phyloP scores from a whole-genome alignment of 2,113 vertebrate species.

The Limnothrissa miodon region DNA sequence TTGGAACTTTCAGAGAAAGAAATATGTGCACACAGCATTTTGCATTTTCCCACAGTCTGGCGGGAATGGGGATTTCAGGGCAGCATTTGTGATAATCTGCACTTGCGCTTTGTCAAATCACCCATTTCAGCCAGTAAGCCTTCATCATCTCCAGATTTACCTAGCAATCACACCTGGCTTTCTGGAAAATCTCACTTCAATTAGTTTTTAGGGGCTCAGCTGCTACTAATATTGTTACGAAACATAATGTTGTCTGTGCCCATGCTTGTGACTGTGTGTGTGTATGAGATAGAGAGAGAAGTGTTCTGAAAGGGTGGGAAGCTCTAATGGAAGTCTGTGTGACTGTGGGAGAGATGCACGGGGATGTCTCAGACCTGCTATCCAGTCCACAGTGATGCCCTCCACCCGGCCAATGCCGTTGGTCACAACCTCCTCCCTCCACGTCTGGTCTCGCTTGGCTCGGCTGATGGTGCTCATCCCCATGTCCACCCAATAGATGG shows the following conservation, averaged over 20 bases:
- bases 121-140: conserved; percentile 1
- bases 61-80: neutral
- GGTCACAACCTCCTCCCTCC: conserved; percentile 87
- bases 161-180: conserved; percentile 5
- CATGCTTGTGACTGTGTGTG: neutral
- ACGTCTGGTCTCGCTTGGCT: conserved; percentile 86
- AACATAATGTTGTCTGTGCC: neutral
- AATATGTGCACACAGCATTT: neutral
- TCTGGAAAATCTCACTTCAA: neutral
- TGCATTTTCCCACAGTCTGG: neutral
- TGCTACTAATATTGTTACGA: neutral
- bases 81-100: neutral
- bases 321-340: neutral
- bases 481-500: conserved; percentile 93
- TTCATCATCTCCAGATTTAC: conserved; percentile 8
- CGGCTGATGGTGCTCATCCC: conserved; percentile 87
- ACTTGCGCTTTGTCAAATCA: neutral
- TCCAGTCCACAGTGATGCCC: conserved; percentile 88
- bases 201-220: neutral
- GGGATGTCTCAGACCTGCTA: conserved; percentile 69
- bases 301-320: neutral
- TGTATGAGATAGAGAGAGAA: neutral
- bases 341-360: neutral
- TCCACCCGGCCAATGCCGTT: conserved; percentile 87
- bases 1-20: neutral